A percentile compares a stretch with the other conserved stretches of the same genome.
These are phyloP conservation scores for Penaeus monodon DNA, from an alignment of 2,888 invertebrate genomes.

Conservation along the genomic window DNA sequence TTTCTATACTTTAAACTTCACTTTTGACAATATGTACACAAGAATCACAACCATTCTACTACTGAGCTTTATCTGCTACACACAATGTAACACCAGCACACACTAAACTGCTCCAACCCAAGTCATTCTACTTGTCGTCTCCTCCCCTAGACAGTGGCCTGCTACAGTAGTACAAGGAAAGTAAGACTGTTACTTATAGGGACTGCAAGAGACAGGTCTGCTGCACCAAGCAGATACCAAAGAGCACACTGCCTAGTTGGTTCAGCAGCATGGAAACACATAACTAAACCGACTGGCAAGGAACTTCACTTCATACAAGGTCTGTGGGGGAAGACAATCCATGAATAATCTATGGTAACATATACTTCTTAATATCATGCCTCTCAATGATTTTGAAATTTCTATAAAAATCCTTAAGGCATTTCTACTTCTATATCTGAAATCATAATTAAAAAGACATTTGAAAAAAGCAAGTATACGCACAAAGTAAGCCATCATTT, in stretches of 20 bases:
- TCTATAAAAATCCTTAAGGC: too few relatives aligned
- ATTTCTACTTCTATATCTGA: too few relatives aligned
- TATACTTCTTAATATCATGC: too few relatives aligned
- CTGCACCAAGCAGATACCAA: slow-evolving; percentile 78
- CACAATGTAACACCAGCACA: slow-evolving; percentile 61
- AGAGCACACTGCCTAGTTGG: slow-evolving; percentile 85
- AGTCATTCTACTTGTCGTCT: slow-evolving; percentile 42
- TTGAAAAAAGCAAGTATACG: too few relatives aligned
- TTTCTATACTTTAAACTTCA: too few relatives aligned
- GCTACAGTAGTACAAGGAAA: slow-evolving; percentile 85
- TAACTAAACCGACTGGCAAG: slow-evolving; percentile 72
- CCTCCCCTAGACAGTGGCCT: slow-evolving; percentile 81
- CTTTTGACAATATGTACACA: neutral
- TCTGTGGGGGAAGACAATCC: slow-evolving; percentile 44
- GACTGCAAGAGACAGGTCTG: slow-evolving; percentile 82
- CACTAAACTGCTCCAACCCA: slow-evolving; percentile 63
- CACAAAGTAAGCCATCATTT: too few relatives aligned
- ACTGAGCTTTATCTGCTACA: slow-evolving; percentile 56
- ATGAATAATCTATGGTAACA: too few relatives aligned
- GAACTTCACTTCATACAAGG: slow-evolving; percentile 58
- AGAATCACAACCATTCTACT: slow-evolving; percentile 10
- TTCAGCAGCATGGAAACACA: slow-evolving; percentile 84
- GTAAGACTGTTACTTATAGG: slow-evolving; percentile 88
- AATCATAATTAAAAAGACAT: too few relatives aligned
- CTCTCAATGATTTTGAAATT: too few relatives aligned